Conservation (phyloP, 2,113 vertebrate genomes). For the Benitochromis conjunctus region DNA sequence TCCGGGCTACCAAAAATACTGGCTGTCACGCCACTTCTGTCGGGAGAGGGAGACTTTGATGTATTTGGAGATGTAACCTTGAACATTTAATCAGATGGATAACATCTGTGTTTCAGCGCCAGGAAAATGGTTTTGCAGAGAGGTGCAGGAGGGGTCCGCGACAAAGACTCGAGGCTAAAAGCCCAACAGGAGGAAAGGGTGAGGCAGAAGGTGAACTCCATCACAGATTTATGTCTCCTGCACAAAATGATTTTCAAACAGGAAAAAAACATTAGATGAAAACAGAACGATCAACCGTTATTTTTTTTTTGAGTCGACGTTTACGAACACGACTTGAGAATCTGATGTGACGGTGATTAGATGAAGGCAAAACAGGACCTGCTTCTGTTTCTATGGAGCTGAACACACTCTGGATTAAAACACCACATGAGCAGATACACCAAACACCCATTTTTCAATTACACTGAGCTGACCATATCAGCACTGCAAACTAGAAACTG, state of each 20-base stretch:
- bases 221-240: conserved; percentile 23
- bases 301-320: not conserved
- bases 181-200: conserved; percentile 28
- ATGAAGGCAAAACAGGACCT: not conserved
- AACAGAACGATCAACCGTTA: not conserved
- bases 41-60: conserved; percentile 56
- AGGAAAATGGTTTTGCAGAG: conserved; percentile 56
- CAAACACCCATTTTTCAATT: conserved; percentile 24
- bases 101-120: conserved; percentile 65
- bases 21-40: conserved; percentile 39
- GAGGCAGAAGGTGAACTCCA: conserved; percentile 24
- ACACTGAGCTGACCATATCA: not conserved
- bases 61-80: conserved; percentile 68
- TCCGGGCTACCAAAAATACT: conserved; percentile 40
- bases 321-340: not conserved
- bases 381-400: not conserved
- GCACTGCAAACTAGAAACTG: not conserved
- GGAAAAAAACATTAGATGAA: not conserved
- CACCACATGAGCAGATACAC: not conserved
- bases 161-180: conserved; percentile 53
- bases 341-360: not conserved
- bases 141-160: conserved; percentile 8
- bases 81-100: conserved; percentile 69
- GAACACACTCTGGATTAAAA: not conserved
- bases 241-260: conserved; percentile 7